Evolutionary conservation across 1,140 invertebrate species (phyloP).

Genomic region (Drosophila nikananu): DNA sequence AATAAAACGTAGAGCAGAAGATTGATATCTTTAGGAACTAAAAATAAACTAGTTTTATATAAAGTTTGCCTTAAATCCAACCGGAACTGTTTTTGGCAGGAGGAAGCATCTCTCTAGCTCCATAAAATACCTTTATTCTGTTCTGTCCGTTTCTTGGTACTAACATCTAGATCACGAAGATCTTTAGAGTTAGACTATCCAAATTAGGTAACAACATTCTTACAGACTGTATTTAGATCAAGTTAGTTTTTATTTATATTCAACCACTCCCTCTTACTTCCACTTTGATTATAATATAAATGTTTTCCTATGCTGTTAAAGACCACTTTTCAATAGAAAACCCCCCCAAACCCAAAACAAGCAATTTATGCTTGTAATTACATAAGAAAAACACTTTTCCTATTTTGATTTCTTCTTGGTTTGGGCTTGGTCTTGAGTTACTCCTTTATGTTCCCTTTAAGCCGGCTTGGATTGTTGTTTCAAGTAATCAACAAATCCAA

Average conservation of each 20-base stretch:
- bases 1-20: constrained; percentile 25
- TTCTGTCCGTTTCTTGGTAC: background rate
- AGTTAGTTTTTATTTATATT: background rate
- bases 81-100: background rate
- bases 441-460: constrained; percentile 16
- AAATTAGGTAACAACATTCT: background rate
- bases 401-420: constrained; percentile 20
- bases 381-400: constrained; percentile 42
- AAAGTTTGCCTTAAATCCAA: background rate
- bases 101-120: background rate
- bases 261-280: background rate
- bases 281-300: background rate
- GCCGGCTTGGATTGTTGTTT: constrained; percentile 16
- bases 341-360: constrained; percentile 6
- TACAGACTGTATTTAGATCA: background rate
- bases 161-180: background rate
- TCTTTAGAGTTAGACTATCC: background rate
- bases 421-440: constrained; percentile 2
- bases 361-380: constrained; percentile 33
- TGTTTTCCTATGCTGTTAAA: constrained; percentile 18
- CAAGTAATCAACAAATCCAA: constrained; percentile 63
- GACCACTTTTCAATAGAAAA: constrained; percentile 46
- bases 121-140: background rate
- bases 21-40: constrained; percentile 4
- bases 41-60: constrained; percentile 8